Percentiles rank a stretch among this genome's conserved stretches.
These are phyloP conservation scores for Drosophila recens DNA, from an alignment of 2,888 invertebrate genomes.

Conservation along the genomic window DNA sequence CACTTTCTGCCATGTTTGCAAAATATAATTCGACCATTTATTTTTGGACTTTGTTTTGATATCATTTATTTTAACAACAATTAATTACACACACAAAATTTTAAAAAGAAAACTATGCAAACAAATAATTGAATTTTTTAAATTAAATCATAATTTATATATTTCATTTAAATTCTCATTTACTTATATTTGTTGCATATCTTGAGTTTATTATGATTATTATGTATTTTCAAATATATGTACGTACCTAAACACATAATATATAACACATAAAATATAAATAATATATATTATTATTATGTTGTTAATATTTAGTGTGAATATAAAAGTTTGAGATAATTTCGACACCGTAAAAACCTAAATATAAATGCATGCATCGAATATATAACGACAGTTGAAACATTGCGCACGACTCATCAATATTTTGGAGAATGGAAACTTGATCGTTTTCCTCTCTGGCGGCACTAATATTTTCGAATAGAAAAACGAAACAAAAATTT, in stretches of 20 bases:
- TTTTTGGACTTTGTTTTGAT: too few species aligned
- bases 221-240: neutral
- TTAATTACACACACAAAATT: too few species aligned
- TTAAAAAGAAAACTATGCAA: neutral
- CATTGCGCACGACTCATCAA: conserved; percentile 70
- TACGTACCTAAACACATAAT: neutral
- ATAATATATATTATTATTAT: neutral
- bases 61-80: too few species aligned
- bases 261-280: neutral
- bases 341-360: neutral
- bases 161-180: neutral
- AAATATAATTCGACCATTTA: too few species aligned
- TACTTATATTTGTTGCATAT: neutral
- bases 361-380: neutral
- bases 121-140: too few species aligned
- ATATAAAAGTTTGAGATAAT: neutral
- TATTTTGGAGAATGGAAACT: conserved; percentile 70
- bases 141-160: neutral
- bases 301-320: neutral
- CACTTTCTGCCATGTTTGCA: too few species aligned
- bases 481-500: conserved; percentile 42
- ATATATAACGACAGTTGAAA: conserved; percentile 6
- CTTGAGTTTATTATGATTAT: neutral
- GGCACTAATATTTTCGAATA: conserved; percentile 55
- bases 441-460: conserved; percentile 55